These are phyloP conservation scores for Pluvialis apricaria DNA, from an alignment of 2,113 vertebrate species.

Conservation along the genomic window DNA sequence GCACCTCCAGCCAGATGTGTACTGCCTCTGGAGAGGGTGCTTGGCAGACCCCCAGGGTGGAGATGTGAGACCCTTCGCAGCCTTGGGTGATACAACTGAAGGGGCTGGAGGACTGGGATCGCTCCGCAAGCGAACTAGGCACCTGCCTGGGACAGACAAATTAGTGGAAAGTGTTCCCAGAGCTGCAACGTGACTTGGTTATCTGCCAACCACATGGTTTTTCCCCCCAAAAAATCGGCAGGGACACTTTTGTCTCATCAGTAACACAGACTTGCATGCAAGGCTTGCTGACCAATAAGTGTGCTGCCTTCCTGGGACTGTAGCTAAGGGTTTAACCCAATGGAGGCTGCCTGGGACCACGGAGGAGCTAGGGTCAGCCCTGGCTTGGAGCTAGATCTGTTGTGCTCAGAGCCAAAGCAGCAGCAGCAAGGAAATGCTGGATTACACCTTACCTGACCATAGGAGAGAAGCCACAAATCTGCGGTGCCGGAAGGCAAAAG, in stretches of 20 bases:
- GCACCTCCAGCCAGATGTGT: not conserved
- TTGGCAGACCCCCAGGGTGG: not conserved
- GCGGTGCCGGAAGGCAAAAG: not conserved
- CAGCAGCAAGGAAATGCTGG: not conserved
- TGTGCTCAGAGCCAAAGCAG: not conserved
- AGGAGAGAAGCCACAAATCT: not conserved
- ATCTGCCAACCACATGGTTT: not conserved
- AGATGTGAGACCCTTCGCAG: not conserved
- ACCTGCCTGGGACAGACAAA: not conserved
- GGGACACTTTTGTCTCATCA: not conserved
- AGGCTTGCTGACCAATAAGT: not conserved
- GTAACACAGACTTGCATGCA: not conserved
- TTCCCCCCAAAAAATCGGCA: not conserved
- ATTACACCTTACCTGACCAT: not conserved
- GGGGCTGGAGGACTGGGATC: not conserved
- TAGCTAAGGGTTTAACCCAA: not conserved
- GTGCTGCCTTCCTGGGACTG: not conserved
- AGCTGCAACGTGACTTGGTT: not conserved
- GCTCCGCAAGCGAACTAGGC: not conserved
- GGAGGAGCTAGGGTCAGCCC: not conserved
- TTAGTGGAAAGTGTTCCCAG: not conserved
- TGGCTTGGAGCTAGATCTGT: not conserved
- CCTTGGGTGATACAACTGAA: fast-evolving
- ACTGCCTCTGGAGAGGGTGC: not conserved
- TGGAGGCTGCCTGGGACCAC: not conserved